A percentile compares a stretch with the other conserved stretches of the same genome.
Conservation (phyloP, 2,888 invertebrate species). For the Cantharis rustica region DNA sequence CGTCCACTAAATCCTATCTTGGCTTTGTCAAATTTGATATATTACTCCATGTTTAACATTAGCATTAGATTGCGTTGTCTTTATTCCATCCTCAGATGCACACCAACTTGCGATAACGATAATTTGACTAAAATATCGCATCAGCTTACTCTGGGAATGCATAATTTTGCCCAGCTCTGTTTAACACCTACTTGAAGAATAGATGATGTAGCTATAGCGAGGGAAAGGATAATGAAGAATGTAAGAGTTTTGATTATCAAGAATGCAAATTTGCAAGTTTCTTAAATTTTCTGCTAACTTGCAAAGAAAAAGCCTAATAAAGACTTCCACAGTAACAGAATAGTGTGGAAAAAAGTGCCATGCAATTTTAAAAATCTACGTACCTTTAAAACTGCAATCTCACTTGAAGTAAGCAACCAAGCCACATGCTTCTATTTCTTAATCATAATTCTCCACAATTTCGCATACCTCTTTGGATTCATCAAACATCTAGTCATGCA, state of each 20-base stretch:
- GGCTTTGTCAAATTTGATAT: too few relatives aligned
- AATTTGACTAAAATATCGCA: too few relatives aligned
- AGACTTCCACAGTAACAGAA: background rate
- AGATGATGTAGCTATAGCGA: background rate
- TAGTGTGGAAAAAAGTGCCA: background rate
- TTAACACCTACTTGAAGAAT: too few relatives aligned
- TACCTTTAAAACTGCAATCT: slow-evolving; percentile 1
- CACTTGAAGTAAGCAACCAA: background rate
- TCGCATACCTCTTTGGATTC: background rate
- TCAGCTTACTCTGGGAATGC: too few relatives aligned
- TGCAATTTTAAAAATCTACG: background rate
- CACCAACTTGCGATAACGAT: too few relatives aligned
- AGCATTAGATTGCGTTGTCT: too few relatives aligned
- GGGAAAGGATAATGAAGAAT: background rate
- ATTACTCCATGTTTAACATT: too few relatives aligned
- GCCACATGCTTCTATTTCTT: background rate
- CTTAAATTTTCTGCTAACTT: background rate
- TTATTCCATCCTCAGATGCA: too few relatives aligned
- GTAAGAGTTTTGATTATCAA: background rate
- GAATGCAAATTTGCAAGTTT: background rate
- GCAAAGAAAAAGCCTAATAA: background rate
- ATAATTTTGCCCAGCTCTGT: too few relatives aligned
- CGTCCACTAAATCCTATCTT: too few relatives aligned
- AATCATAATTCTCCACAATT: background rate
- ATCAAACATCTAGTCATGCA: background rate